phyloP scores from a whole-genome alignment of 1,140 invertebrate genomes.

The Meloidogyne hapla region DNA sequence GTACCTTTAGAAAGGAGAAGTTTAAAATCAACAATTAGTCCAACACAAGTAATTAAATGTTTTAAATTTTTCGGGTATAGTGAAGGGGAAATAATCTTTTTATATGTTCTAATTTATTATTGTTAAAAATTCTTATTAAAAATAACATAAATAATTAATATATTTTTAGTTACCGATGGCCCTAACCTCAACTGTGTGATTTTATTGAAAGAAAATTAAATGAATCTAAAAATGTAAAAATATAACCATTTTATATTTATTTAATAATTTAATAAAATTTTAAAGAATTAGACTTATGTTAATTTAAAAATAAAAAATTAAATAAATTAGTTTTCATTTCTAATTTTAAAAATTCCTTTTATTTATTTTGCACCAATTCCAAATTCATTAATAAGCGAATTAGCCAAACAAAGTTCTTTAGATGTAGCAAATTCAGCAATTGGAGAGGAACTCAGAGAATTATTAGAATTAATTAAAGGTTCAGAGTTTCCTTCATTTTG shows the following conservation, averaged over 20 bases:
- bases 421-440: neutral
- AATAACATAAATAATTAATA: neutral
- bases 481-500: neutral
- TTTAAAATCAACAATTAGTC: neutral
- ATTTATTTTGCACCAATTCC: neutral
- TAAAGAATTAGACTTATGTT: too few species aligned
- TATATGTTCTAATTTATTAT: too few species aligned
- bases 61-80: too few species aligned
- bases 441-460: neutral
- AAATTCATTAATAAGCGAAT: conserved; percentile 1
- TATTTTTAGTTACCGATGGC: conserved; percentile 33
- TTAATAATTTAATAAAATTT: neutral
- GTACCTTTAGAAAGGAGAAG: neutral
- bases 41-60: neutral
- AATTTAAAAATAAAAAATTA: neutral
- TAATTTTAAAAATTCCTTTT: neutral
- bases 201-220: too few species aligned
- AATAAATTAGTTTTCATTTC: neutral
- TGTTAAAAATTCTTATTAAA: too few species aligned
- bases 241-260: neutral
- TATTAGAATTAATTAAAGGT: neutral
- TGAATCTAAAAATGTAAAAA: neutral
- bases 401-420: neutral
- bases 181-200: conserved; percentile 39
- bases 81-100: too few species aligned